phyloP scores from a whole-genome alignment of 2,888 invertebrate species.

The Idaea aversata region DNA sequence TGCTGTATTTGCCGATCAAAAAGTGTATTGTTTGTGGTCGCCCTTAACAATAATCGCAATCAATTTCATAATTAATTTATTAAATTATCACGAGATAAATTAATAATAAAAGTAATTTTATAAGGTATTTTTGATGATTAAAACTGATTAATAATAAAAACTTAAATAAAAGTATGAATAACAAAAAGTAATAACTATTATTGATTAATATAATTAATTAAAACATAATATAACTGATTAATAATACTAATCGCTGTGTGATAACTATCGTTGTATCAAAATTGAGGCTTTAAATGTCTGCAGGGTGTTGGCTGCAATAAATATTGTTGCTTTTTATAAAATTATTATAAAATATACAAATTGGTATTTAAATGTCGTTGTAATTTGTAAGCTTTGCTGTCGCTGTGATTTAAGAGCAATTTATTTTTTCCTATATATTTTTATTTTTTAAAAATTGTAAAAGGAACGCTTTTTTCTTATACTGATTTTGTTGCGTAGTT shows the following conservation, averaged over 20 bases:
- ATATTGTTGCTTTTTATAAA: constrained; percentile 40
- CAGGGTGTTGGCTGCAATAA: constrained; percentile 77
- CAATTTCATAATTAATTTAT: no score
- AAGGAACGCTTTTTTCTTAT: constrained; percentile 5
- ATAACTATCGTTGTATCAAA: constrained; percentile 53
- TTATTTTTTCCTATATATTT: constrained; percentile 34
- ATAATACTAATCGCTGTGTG: constrained; percentile 60
- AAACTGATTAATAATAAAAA: no score
- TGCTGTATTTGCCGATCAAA: no score
- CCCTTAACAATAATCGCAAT: no score
- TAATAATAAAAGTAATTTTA: no score
- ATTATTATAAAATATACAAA: constrained; percentile 32
- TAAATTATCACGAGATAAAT: no score
- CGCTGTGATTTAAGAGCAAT: constrained; percentile 50
- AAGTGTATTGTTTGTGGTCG: no score
- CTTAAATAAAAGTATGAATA: background rate
- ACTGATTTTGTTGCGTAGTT: background rate
- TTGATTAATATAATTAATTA: background rate
- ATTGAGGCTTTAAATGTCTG: constrained; percentile 75
- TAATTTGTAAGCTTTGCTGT: constrained; percentile 59
- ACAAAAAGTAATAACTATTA: no score
- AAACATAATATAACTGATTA: constrained; percentile 9
- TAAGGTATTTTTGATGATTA: no score
- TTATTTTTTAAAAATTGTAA: constrained; percentile 4
- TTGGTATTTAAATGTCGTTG: constrained; percentile 49